Conservation (phyloP, 2,888 invertebrate species). For the Ectemnius lituratus region DNA sequence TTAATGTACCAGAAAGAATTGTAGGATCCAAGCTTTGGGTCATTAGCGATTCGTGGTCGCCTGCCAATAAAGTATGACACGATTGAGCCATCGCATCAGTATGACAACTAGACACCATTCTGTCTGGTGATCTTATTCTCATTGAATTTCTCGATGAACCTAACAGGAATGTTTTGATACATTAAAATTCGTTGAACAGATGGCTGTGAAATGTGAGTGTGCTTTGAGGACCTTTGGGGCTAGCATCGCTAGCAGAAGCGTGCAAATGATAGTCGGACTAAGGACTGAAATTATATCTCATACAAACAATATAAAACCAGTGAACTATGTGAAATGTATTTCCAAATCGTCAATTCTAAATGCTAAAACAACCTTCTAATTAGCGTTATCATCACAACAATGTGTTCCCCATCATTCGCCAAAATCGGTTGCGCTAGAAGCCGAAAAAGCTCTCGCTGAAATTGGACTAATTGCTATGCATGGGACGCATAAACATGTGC, state of each 20-base stretch:
- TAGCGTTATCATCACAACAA: conserved; percentile 45
- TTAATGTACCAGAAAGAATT: conserved; percentile 78
- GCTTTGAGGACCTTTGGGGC: conserved; percentile 36
- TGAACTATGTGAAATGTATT: conserved; percentile 55
- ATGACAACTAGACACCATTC: conserved; percentile 87
- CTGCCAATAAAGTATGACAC: conserved; percentile 64
- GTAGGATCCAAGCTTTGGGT: conserved; percentile 83
- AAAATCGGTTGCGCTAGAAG: conserved; percentile 64
- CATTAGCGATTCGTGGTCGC: conserved; percentile 78
- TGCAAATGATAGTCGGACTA: conserved; percentile 63
- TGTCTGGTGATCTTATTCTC: conserved; percentile 83
- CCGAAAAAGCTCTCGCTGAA: conserved; percentile 58
- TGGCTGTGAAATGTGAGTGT: conserved; percentile 39
- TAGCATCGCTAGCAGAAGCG: conserved; percentile 65
- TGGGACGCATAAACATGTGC: conserved; percentile 47
- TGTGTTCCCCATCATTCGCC: conserved; percentile 51
- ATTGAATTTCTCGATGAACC: conserved; percentile 68
- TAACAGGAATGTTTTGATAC: conserved; percentile 45
- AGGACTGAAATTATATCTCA: conserved; percentile 35
- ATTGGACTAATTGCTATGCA: conserved; percentile 48
- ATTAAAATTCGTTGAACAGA: conserved; percentile 1
- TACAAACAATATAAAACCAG: conserved; percentile 48
- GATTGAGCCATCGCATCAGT: conserved; percentile 74
- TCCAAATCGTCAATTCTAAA: conserved; percentile 52
- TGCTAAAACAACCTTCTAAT: conserved; percentile 55